phyloP scores from a whole-genome alignment of 2,797 vertebrate genomes.

The Hemibagrus guttatus region DNA sequence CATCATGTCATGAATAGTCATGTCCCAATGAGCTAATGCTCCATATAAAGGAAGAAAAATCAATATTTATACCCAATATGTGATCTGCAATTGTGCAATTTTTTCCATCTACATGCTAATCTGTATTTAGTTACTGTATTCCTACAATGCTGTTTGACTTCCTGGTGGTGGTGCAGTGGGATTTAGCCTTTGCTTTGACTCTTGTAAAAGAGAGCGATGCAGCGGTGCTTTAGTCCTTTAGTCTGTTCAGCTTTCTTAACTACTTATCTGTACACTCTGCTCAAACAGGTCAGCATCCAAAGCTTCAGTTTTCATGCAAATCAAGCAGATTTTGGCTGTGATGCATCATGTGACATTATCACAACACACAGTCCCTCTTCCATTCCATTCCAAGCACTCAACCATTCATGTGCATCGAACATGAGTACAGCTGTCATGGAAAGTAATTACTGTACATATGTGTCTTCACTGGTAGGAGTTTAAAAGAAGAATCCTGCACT shows the following conservation, averaged over 20 bases:
- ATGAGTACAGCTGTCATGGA: too few species aligned
- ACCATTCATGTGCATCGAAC: too few species aligned
- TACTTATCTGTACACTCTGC: background rate
- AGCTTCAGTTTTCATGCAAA: background rate
- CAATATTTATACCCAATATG: background rate
- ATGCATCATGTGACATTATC: too few species aligned
- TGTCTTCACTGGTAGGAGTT: too few species aligned
- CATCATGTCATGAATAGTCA: constrained; percentile 1
- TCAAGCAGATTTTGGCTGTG: too few species aligned
- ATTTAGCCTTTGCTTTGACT: background rate
- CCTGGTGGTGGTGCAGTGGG: background rate
- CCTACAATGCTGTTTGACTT: background rate
- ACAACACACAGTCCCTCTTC: too few species aligned
- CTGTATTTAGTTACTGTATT: background rate
- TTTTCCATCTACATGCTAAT: background rate
- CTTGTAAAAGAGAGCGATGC: background rate
- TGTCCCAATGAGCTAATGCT: constrained; percentile 1
- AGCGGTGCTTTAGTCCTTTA: background rate
- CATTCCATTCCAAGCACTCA: too few species aligned
- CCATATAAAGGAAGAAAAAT: background rate
- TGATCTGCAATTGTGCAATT: background rate
- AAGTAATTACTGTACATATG: too few species aligned
- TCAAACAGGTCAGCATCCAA: background rate
- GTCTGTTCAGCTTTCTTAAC: background rate
- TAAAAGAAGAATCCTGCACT: too few species aligned